Conservation (phyloP, 1,140 invertebrate species). For the Drosophila pandora region DNA sequence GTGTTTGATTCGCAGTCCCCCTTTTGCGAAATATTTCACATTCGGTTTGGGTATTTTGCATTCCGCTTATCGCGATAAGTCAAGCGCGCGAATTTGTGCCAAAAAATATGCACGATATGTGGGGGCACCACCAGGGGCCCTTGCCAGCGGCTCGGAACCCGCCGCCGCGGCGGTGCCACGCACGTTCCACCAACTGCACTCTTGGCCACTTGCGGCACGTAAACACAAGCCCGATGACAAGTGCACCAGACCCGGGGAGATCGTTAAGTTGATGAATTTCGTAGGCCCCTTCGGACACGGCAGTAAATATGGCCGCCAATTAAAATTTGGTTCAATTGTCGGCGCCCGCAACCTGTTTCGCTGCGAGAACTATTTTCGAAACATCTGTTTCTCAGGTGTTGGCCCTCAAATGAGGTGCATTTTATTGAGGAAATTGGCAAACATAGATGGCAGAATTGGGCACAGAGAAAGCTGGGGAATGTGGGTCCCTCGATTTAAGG, state of each 20-base stretch:
- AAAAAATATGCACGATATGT: constrained; percentile 39
- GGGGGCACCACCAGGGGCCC: constrained; percentile 50
- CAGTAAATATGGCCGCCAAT: constrained; percentile 74
- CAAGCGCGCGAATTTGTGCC: constrained; percentile 64
- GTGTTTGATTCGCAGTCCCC: constrained; percentile 30
- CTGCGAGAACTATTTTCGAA: constrained; percentile 11
- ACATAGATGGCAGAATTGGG: constrained; percentile 4
- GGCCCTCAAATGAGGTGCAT: constrained; percentile 22
- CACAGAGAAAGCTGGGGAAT: constrained; percentile 12
- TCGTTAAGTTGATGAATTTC: constrained; percentile 57
- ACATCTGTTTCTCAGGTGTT: constrained; percentile 26
- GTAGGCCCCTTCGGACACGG: constrained; percentile 12
- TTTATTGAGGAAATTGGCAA: constrained; percentile 12
- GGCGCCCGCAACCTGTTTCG: constrained; percentile 49
- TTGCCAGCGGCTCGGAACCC: constrained; percentile 18
- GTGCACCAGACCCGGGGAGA: constrained; percentile 64
- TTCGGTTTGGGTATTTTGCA: constrained; percentile 45
- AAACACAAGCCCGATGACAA: constrained; percentile 60
- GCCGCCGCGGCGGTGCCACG: constrained; percentile 37
- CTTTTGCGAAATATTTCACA: constrained; percentile 20
- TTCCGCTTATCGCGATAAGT: constrained; percentile 67
- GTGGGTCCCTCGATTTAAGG: too few species aligned
- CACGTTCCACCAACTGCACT: constrained; percentile 52
- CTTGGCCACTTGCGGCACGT: constrained; percentile 46
- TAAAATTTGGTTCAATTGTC: constrained; percentile 76